A percentile compares a stretch with the other conserved stretches of the same genome.
Conservation (phyloP, 1,140 invertebrate species). For the Bombus huntii region DNA sequence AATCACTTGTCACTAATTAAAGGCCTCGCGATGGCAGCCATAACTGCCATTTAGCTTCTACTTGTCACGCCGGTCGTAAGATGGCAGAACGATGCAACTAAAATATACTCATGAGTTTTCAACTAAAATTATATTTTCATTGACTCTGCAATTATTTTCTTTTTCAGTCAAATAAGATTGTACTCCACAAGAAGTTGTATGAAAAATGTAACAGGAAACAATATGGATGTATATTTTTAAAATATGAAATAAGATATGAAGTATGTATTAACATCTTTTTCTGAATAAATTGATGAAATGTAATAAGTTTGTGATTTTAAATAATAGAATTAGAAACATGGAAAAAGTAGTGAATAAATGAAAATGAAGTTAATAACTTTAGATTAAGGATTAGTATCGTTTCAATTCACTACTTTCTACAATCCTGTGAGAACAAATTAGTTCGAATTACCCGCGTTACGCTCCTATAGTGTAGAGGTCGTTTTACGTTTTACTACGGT, state of each 20-base stretch:
- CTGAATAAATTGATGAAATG: neutral
- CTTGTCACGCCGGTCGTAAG: conserved; percentile 37
- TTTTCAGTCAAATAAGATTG: neutral
- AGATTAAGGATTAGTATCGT: neutral
- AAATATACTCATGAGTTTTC: neutral
- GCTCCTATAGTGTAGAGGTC: neutral
- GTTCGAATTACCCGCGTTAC: neutral
- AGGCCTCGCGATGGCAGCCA: conserved; percentile 67
- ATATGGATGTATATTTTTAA: neutral
- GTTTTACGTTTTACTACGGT: too few relatives aligned
- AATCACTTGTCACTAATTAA: conserved; percentile 71
- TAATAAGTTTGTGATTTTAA: neutral
- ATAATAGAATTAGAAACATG: neutral
- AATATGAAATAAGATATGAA: neutral
- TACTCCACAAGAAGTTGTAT: neutral
- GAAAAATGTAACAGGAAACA: neutral
- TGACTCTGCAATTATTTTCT: neutral
- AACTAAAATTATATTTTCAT: neutral
- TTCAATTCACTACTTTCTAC: neutral
- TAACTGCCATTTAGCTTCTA: conserved; percentile 52
- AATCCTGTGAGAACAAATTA: neutral
- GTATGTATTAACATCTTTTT: too few relatives aligned
- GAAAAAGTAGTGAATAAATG: neutral
- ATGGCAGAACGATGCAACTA: conserved; percentile 34
- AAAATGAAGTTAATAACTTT: neutral